phyloP scores from a whole-genome alignment of 2,888 invertebrate genomes.

The Hyalella azteca region DNA sequence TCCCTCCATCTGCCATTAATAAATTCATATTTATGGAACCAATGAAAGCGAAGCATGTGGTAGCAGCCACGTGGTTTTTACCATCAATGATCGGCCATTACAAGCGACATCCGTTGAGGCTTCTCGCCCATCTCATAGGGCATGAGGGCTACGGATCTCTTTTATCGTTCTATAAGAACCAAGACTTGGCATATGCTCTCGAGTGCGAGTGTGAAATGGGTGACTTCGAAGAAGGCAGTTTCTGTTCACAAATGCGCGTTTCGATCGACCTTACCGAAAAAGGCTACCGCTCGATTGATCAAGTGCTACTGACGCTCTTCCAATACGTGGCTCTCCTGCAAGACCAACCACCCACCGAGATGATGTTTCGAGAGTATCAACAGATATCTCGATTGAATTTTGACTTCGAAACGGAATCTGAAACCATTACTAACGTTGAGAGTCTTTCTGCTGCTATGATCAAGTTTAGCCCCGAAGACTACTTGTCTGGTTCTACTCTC shows the following conservation, averaged over 20 bases:
- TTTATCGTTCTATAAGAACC: conserved; percentile 76
- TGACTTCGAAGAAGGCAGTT: conserved; percentile 79
- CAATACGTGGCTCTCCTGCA: conserved; percentile 78
- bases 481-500: conserved; percentile 76
- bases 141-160: conserved; percentile 86
- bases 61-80: conserved; percentile 72
- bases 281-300: conserved; percentile 74
- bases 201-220: conserved; percentile 73
- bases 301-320: conserved; percentile 77
- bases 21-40: conserved; percentile 80
- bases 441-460: conserved; percentile 79
- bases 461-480: conserved; percentile 77
- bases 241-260: conserved; percentile 77
- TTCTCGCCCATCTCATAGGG: conserved; percentile 79
- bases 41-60: conserved; percentile 73
- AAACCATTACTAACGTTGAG: conserved; percentile 80
- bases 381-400: conserved; percentile 77
- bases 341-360: conserved; percentile 71
- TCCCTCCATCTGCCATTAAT: conserved; percentile 65
- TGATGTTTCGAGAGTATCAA: conserved; percentile 76
- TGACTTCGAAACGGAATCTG: conserved; percentile 74
- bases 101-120: conserved; percentile 77
- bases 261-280: conserved; percentile 78
- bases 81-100: conserved; percentile 73
- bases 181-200: conserved; percentile 78